Evolutionary conservation across 2,888 invertebrate species (phyloP), one percentile per base, ranked within the genome.

Genomic region (Dynastes hyllus): DNA sequence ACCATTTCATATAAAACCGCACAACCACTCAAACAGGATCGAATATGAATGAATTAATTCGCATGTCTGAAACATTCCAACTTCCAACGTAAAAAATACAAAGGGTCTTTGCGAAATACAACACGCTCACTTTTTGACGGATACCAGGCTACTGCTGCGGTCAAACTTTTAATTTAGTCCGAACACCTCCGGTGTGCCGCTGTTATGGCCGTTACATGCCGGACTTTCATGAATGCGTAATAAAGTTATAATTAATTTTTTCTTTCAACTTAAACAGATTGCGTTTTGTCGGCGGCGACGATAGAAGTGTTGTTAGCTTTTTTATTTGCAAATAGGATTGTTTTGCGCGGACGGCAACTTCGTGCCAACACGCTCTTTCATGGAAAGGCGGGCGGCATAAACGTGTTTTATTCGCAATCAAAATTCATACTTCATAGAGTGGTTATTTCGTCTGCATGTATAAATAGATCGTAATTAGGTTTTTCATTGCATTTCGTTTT

Each of bases 171-270:
- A 69, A 69, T 69, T 69, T 69, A 51, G 50, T 69, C 69, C 5
- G 13, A 13, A 53, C 29, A 51, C 16, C 8, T 22, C 66, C 27
- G n/a, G 13, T 51, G 50, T 50, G 51, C 45, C 40, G 53, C 27
- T 29, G 69, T 69, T 29, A 13, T 51, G 11, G 27, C 63, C 37
- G 63, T 32, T 32, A 32, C 29, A 29, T 32, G 63, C 13, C 29
- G 51, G 50, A 69, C 69, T 37, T 45, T 16, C 73, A 73, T 58
- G 58, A 73, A 73, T 58, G 58, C 40, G 58, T 73, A 73, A 73
- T 58, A 73, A 73, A 58, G 58, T 73, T 73, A 58, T 73, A 58
- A 73, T 73, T 73, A 73, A 58, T 73, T 55, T 69, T 69, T 69
- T 71, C 51, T 58, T 58, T 58, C 37, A 58, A 61, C 58, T 73